phyloP scores from a whole-genome alignment of 2,888 invertebrate genomes.

The Epistrophella euchroma region DNA sequence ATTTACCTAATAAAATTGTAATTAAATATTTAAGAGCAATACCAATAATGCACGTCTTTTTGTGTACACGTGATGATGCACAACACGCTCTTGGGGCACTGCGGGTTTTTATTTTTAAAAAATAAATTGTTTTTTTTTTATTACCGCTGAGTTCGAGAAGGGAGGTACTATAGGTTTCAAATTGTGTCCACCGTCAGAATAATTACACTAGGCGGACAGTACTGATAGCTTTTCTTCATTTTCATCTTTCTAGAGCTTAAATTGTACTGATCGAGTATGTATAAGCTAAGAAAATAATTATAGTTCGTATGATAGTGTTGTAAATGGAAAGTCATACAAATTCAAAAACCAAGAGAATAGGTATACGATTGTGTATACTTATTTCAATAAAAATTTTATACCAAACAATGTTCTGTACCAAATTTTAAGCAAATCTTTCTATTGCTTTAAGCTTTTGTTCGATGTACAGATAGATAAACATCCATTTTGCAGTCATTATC shows the following conservation, averaged over 20 bases:
- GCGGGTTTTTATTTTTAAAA: conserved; percentile 55
- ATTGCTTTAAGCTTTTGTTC: too few species aligned
- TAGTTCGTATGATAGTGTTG: neutral
- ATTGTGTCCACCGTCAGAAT: conserved; percentile 10
- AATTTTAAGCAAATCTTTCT: too few species aligned
- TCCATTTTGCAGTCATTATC: too few species aligned
- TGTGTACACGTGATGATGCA: conserved; percentile 36
- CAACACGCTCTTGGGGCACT: neutral
- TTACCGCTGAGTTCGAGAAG: neutral
- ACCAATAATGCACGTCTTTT: conserved; percentile 42
- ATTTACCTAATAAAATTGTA: conserved; percentile 42
- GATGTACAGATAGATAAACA: too few species aligned
- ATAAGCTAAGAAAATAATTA: neutral
- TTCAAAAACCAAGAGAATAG: too few species aligned
- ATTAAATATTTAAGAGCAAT: conserved; percentile 40
- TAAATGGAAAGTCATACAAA: too few species aligned
- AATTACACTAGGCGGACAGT: neutral
- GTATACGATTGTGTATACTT: too few species aligned
- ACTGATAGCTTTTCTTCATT: conserved; percentile 6
- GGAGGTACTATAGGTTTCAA: neutral
- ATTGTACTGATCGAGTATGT: neutral
- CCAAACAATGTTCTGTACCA: too few species aligned
- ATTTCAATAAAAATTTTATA: too few species aligned
- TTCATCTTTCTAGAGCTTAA: neutral
- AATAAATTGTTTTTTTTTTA: neutral